Evolutionary conservation across 2,888 invertebrate species (phyloP), one percentile per base, ranked within the genome.

Genomic region (Philereme transversata): DNA sequence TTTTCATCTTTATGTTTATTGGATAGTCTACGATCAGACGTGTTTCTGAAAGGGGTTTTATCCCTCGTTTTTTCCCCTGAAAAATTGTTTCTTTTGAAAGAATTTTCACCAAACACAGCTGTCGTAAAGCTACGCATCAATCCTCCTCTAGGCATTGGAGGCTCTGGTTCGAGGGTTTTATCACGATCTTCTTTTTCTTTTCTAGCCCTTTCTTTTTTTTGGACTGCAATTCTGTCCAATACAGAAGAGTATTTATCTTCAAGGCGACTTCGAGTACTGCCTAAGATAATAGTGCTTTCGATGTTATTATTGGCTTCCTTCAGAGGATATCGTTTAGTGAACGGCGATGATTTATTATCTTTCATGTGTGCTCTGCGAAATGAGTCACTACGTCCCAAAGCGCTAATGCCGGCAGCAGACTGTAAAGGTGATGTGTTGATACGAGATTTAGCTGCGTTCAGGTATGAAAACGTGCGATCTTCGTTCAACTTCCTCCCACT

Each of bases 241-340:
- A 96, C 94, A 11, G 95, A 94, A 0, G 96, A 95, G 85, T 96
- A 96, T 84, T 97, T 97, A 79, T 97, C 96, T 88, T 96, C 96
- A 73, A 96, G 88, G 11, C 96, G 94, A 64, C 93, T 94, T 54
- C 96, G 93, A 35, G 96, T 95, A 63, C 88, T 89, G 49, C 94
- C 94, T 81, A 93, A 79, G 71, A 79, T 74, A 71, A 87, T 78
- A 9, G 83, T 78, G 65, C 71, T 81, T 64, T 91, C 90, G 68
- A 90, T 83, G 74, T 89, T 88, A 77, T 89, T 90, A 77, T 92
- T 90, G 70, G 92, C 77, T 79, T 93, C 92, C 72, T 88, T 88
- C 57, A 92, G 84, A 71, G 88, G 88, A 77, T 88, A 88, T 74
- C 89, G 81, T 79, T 88, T 88, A 62, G 83, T 84, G 67, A 84